phyloP scores from a whole-genome alignment of 1,140 invertebrate species.

The Eurosta solidaginis region DNA sequence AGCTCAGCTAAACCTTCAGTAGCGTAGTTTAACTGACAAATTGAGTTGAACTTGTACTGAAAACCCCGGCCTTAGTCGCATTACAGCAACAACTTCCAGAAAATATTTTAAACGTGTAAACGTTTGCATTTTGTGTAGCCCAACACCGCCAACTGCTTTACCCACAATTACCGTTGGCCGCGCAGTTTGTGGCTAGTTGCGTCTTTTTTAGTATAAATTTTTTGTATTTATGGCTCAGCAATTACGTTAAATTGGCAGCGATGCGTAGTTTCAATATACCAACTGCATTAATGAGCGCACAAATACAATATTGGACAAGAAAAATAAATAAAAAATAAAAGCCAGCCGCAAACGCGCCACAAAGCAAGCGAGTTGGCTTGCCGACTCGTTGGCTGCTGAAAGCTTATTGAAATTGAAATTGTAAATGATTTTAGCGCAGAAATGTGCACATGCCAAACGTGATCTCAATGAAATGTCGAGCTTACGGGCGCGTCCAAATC shows the following conservation, averaged over 20 bases:
- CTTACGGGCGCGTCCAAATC: constrained; percentile 18
- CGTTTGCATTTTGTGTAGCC: not conserved
- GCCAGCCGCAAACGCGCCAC: constrained; percentile 6
- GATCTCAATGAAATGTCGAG: constrained; percentile 20
- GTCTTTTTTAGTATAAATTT: not conserved
- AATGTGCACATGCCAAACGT: constrained; percentile 12
- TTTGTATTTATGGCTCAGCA: constrained; percentile 25
- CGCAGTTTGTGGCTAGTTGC: not conserved
- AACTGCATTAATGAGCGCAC: constrained; percentile 1
- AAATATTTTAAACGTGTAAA: constrained; percentile 1
- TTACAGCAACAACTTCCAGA: not conserved
- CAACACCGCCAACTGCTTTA: not conserved
- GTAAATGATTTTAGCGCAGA: not conserved
- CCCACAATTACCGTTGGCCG: not conserved
- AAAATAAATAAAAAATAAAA: not conserved
- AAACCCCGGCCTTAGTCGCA: too few species aligned
- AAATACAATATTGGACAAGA: not conserved
- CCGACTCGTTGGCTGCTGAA: not conserved
- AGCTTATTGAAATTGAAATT: constrained; percentile 17
- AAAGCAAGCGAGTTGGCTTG: constrained; percentile 5
- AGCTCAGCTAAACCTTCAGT: too few species aligned
- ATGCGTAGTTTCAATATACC: constrained; percentile 24
- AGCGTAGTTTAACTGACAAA: too few species aligned
- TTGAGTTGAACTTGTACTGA: too few species aligned
- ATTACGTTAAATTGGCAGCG: constrained; percentile 23